These are phyloP conservation scores for Platalea minor DNA, from an alignment of 2,797 vertebrate genomes.

Conservation along the genomic window DNA sequence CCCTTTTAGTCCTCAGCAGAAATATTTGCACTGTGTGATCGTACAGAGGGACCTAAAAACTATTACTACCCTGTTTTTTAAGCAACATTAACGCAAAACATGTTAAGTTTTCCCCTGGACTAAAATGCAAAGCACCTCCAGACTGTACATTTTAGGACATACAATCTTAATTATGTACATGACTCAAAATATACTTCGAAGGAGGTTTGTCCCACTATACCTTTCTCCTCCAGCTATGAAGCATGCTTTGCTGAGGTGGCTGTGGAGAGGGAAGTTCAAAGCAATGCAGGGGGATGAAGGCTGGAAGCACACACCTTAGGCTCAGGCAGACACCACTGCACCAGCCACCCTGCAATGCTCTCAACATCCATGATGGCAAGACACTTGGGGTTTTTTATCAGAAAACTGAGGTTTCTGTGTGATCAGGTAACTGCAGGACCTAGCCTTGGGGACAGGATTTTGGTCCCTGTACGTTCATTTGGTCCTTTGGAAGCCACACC, in stretches of 20 bases:
- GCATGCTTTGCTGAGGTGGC: not conserved
- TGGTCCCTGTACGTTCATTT: not conserved
- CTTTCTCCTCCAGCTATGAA: not conserved
- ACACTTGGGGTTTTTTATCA: fast-evolving
- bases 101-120: not conserved
- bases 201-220: not conserved
- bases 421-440: not conserved
- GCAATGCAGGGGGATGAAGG: not conserved
- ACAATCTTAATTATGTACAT: not conserved
- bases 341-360: not conserved
- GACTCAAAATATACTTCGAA: not conserved
- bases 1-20: not conserved
- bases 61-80: not conserved
- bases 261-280: not conserved
- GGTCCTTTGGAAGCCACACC: not conserved
- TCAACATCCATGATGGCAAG: not conserved
- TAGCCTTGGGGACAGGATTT: not conserved
- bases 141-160: not conserved
- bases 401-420: not conserved
- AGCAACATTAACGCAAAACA: not conserved
- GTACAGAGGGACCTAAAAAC: not conserved
- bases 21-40: not conserved
- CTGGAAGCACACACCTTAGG: not conserved
- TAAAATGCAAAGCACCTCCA: not conserved
- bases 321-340: not conserved